Base-by-base conservation (phyloP, 2,113 vertebrate species). In the Larimichthys polyactis region DNA sequence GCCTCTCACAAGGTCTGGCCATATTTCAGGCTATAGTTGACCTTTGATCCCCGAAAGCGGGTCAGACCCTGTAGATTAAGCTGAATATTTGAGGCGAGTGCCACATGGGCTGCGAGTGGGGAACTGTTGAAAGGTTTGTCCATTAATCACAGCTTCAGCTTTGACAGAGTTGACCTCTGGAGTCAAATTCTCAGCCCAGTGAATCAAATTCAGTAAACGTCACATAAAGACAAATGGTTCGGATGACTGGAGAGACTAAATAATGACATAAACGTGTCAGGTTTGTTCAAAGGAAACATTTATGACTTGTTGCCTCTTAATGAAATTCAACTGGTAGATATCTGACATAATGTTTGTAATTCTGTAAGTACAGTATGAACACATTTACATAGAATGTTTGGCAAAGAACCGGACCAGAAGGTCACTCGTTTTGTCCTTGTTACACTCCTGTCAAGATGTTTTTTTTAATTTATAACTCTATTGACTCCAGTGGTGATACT, bases 1-100 rank as follows among this genome's bases (percentile, higher is more conserved):
- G 49, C 79, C 81, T 88, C 88, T 81, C 84, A 73, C 19, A 11
- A 63, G 59, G 80, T 59, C 78, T 6, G 78, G 64, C 77, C 80
- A 86, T 95, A 92, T 91, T 91, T 92, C 86, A 90, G 65, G 72
- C 70, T 71, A 22, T 81, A 79, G 84, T 94, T 94, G 93, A 94
- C 93, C 91, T 90, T 15, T 88, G 87, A 93, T 20, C 91, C 22
- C 43, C 11, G 78, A 69, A 85, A 71, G 85, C 62, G 24, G 92
- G 88, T 92, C 93, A 81, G 75, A 60, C 59, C 79, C 72, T 6
- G 51, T 81, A 83, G 91, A 89, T 93, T 89, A 91, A 19, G 83
- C 65, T 58, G 83, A 91, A 83, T 87, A 85, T 85, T 79, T 78
- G 81, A 78, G 83, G 78, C 66, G 60, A 82, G 84, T 72, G 85